These are phyloP conservation scores for Oncorhynchus clarkii DNA, from an alignment of 2,113 vertebrate genomes.

Conservation along the genomic window DNA sequence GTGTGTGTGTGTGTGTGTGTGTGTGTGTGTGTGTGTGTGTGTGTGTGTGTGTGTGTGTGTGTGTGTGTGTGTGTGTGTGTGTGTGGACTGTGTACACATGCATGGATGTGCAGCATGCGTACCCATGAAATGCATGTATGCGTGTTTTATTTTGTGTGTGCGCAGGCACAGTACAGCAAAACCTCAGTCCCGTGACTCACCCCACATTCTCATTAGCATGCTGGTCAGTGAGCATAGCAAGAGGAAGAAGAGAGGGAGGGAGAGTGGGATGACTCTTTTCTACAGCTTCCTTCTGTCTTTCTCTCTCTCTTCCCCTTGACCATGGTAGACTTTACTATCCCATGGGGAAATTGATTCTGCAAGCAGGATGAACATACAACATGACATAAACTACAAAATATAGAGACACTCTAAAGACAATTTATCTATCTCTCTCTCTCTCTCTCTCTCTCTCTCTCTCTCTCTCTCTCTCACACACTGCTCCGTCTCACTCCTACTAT, in stretches of 20 bases:
- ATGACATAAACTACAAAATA: too few species aligned
- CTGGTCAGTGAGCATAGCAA: conserved; percentile 30
- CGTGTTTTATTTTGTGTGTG: neutral
- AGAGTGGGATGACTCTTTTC: neutral
- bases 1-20: neutral
- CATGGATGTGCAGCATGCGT: neutral
- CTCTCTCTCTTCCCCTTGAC: neutral
- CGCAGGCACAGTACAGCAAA: conserved; percentile 6
- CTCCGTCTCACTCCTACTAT: neutral
- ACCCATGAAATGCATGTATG: too few species aligned
- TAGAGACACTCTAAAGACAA: too few species aligned
- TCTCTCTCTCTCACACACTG: neutral
- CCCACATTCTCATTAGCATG: conserved; percentile 38
- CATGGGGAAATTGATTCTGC: neutral
- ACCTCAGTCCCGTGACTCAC: conserved; percentile 33
- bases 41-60: too few species aligned
- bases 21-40: conserved; percentile 11
- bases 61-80: conserved; percentile 9
- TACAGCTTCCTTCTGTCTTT: neutral
- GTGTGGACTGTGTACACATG: neutral
- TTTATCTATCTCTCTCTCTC: neutral
- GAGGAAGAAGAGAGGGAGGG: neutral
- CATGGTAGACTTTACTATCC: neutral
- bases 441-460: neutral
- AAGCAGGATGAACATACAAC: too few species aligned